phyloP scores from a whole-genome alignment of 2,888 invertebrate species.

The Diachrysia chrysitis region DNA sequence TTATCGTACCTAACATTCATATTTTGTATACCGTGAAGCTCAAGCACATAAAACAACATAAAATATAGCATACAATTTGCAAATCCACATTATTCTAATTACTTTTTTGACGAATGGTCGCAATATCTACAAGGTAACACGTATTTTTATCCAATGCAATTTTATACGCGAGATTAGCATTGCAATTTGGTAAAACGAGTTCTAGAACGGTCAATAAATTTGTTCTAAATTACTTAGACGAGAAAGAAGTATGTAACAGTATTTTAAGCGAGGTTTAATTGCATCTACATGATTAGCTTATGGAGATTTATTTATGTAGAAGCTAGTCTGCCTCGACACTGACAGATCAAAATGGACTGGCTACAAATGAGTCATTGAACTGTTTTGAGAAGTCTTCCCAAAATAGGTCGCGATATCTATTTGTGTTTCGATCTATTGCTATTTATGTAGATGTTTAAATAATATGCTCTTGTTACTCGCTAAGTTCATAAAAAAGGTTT shows the following conservation, averaged over 20 bases:
- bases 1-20: neutral
- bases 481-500: too few relatives aligned
- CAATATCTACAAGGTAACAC: neutral
- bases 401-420: too few relatives aligned
- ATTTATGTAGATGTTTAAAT: too few relatives aligned
- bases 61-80: neutral
- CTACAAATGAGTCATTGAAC: too few relatives aligned
- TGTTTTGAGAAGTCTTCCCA: too few relatives aligned
- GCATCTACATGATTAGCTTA: neutral
- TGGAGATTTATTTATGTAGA: too few relatives aligned
- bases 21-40: neutral
- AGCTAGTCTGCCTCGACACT: too few relatives aligned
- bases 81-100: neutral
- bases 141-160: conserved; percentile 27
- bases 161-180: conserved; percentile 39
- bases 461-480: too few relatives aligned
- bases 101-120: neutral
- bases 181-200: conserved; percentile 30
- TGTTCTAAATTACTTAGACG: conserved; percentile 6
- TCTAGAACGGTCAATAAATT: conserved; percentile 30
- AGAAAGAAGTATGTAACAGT: neutral
- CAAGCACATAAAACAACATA: neutral
- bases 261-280: neutral
- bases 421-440: too few relatives aligned
- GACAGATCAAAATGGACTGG: too few relatives aligned